Conservation (phyloP, 2,888 invertebrate species). For the Chydorus sphaericus region DNA sequence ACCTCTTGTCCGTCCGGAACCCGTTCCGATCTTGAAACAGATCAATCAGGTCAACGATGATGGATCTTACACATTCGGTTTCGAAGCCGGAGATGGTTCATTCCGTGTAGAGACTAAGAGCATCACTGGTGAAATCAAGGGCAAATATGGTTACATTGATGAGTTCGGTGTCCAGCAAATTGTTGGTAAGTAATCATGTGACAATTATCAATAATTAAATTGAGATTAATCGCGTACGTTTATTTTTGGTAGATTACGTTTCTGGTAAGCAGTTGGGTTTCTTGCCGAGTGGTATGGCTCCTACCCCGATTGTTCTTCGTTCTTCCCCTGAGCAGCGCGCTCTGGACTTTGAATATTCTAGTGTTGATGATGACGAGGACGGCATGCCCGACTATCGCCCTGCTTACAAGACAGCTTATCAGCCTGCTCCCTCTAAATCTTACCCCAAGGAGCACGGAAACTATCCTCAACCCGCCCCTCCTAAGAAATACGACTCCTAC, state of each 20-base stretch:
- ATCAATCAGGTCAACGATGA: conserved; percentile 66
- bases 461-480: too few species aligned
- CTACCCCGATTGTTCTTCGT: conserved; percentile 11
- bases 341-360: conserved; percentile 11
- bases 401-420: too few species aligned
- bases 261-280: conserved; percentile 34
- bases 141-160: conserved; percentile 67
- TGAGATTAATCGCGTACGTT: too few species aligned
- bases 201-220: too few species aligned
- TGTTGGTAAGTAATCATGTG: conserved; percentile 25
- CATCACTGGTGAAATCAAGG: conserved; percentile 62
- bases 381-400: conserved; percentile 15
- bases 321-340: not conserved
- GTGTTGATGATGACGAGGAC: conserved; percentile 15
- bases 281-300: conserved; percentile 7
- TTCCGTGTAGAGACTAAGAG: conserved; percentile 72
- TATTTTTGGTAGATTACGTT: conserved; percentile 61
- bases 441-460: too few species aligned
- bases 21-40: conserved; percentile 52
- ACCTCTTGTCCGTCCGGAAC: not conserved
- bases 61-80: conserved; percentile 65
- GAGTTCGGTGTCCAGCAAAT: conserved; percentile 60
- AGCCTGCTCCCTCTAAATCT: too few species aligned
- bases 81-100: conserved; percentile 70
- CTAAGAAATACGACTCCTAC: too few species aligned